Evolutionary conservation across 2,888 invertebrate genomes (phyloP).

Genomic region (Parthenolecanium corni): DNA sequence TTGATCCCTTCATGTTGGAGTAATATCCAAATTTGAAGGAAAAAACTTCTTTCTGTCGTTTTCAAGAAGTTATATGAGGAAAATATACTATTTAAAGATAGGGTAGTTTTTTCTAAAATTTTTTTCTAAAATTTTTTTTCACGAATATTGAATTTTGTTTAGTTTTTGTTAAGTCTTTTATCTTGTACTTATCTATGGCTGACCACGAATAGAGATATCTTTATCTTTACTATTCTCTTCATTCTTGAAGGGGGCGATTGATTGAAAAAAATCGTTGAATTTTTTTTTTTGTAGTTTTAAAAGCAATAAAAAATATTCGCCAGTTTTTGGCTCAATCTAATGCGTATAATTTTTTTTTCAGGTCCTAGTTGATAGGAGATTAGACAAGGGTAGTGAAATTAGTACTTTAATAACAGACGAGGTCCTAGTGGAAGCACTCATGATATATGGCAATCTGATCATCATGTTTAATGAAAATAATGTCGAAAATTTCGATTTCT

Average conservation of each 20-base stretch:
- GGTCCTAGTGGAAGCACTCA: background rate
- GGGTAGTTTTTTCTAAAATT: too few relatives aligned
- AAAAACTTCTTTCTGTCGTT: too few relatives aligned
- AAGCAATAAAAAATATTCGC: background rate
- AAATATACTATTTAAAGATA: too few relatives aligned
- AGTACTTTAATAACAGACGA: background rate
- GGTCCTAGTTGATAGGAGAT: slow-evolving; percentile 8
- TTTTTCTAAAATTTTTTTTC: too few relatives aligned
- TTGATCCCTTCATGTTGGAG: too few relatives aligned
- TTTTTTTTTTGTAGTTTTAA: background rate
- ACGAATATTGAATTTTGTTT: too few relatives aligned
- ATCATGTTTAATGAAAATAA: slow-evolving; percentile 13
- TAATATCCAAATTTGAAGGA: too few relatives aligned
- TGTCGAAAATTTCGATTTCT: slow-evolving; percentile 13
- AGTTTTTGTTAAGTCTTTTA: too few relatives aligned
- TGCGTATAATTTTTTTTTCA: background rate
- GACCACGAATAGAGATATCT: background rate
- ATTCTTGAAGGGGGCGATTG: too few relatives aligned
- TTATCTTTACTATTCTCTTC: too few relatives aligned
- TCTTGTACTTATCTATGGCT: background rate
- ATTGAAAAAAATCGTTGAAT: too few relatives aligned
- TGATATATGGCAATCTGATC: slow-evolving; percentile 9
- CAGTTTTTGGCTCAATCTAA: background rate
- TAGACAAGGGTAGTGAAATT: slow-evolving; percentile 4
- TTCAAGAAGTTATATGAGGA: too few relatives aligned